Evolutionary conservation across 2,113 vertebrate genomes (phyloP), one percentile per base, ranked within the genome.

Genomic region (Eleginops maclovinus): DNA sequence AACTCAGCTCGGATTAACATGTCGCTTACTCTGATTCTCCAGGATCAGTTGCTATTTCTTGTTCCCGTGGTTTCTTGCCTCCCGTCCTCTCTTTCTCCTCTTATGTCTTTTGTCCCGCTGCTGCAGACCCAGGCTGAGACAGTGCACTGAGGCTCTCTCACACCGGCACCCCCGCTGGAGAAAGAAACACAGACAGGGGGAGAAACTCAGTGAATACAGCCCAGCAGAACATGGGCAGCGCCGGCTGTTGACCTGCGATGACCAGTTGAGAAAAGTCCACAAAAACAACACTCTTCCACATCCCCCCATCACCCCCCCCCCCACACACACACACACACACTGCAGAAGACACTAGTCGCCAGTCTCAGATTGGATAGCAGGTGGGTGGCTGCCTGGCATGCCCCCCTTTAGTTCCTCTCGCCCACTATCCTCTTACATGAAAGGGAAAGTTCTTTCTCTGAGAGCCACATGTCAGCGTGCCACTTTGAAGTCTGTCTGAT

Each of bases 401-500:
- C 75, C 80, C 89, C 88, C 83, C 68, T 88, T 88, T 80, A 81
- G 87, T 75, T 91, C 84, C 85, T 83, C 89, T 90, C 87, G 82
- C 78, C 85, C 89, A 91, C 89, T 53, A 87, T 79, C 87, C 87
- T 88, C 90, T 83, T 65, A 91, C 89, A 92, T 91, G 85, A 92
- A 93, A 93, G 90, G 69, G 78, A 83, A 88, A 79, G 83, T 16
- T n/a, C n/a, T 88, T 91, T 85, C 77, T 76, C 55, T 86, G 79
- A 88, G 88, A 86, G 85, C 79, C 84, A 72, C 90, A 90, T 90
- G 91, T 91, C 89, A 91, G 83, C 15, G 60, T 85, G 89, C 60
- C 77, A 87, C 90, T 93, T 88, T 93, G 91, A 93, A 93, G 91
- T 91, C 85, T 80, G 87, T 63, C 87, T 89, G 84, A 90, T 89